These are phyloP conservation scores for Tenrec ecaudatus DNA, from an alignment of 2,113 vertebrate species.

Conservation along the genomic window DNA sequence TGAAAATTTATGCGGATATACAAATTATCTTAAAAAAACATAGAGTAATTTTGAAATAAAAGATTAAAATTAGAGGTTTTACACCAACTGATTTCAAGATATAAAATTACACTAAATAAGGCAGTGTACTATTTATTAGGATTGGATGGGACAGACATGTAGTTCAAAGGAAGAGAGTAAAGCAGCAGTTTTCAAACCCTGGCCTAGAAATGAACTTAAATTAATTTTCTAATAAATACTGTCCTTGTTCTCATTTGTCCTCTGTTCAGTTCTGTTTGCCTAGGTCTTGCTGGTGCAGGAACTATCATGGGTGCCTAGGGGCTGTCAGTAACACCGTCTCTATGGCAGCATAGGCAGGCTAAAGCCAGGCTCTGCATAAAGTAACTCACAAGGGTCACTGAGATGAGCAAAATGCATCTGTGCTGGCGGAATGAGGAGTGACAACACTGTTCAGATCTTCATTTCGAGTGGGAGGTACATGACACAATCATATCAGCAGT, in stretches of 20 bases:
- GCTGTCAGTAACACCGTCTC: not conserved
- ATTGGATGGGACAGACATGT: too few relatives aligned
- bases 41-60: not conserved
- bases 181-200: not conserved
- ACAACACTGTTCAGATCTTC: too few relatives aligned
- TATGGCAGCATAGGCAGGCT: not conserved
- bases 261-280: not conserved
- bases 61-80: too few relatives aligned
- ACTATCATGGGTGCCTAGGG: not conserved
- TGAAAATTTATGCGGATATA: not conserved
- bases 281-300: not conserved
- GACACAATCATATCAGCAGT: too few relatives aligned
- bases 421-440: too few relatives aligned
- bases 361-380: constrained; percentile 19
- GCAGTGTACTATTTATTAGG: not conserved
- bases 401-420: too few relatives aligned
- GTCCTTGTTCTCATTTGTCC: not conserved
- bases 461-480: too few relatives aligned
- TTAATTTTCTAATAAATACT: constrained; percentile 12
- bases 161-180: not conserved
- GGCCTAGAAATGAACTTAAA: not conserved
- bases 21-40: not conserved
- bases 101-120: not conserved
- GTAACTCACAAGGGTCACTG: not conserved
- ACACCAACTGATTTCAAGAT: too few relatives aligned